Base-by-base conservation (phyloP, 2,888 invertebrate species). In the Caenorhabditis imperialis region DNA sequence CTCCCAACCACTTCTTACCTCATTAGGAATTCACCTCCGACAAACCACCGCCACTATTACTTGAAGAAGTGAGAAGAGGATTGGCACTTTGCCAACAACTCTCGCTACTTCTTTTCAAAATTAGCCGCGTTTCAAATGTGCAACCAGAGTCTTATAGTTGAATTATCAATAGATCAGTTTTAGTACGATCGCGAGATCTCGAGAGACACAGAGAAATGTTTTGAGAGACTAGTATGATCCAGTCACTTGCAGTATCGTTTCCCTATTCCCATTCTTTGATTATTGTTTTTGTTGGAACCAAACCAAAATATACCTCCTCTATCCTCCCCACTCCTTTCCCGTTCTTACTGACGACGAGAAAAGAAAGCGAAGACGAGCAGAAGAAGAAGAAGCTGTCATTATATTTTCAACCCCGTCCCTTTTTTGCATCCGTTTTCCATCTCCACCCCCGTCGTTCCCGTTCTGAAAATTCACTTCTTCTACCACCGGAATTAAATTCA, bases 11-110 rank as follows among this genome's bases (percentile, higher is more conserved):
- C 38, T n/a, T 37, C n/a, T n/a, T 48, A 57, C 54, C 54, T 65
- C 65, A 65, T 65, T 65, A 60, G 48, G 54, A 60, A 60, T 61
- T 53, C 70, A 60, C 61, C 60, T 61, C 48, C 42, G 14, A 33
- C 35, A 25, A n/a, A 23, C 27, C 35, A 12, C 44, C 37, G 18
- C n/a, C 22, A 16, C 22, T 16, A 2, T 35, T 27, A 37, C 16
- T 30, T 22, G 25, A 30, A 33, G 25, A 23, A 45, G 20, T 23
- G 22, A 30, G 48, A 62, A 62, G 37, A 37, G 22, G 23, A 4
- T n/a, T 62, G 62, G 53, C 53, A 62, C 47, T 22, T 33, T 48
- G 47, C 54, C 54, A 55, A 42, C 35, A 30, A 12, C 27, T 7
- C 20, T 18, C n/a, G 44, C 16, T 20, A 58, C 37, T 22, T 53